phyloP scores from a whole-genome alignment of 2,797 vertebrate genomes.

The Decapterus maruadsi region DNA sequence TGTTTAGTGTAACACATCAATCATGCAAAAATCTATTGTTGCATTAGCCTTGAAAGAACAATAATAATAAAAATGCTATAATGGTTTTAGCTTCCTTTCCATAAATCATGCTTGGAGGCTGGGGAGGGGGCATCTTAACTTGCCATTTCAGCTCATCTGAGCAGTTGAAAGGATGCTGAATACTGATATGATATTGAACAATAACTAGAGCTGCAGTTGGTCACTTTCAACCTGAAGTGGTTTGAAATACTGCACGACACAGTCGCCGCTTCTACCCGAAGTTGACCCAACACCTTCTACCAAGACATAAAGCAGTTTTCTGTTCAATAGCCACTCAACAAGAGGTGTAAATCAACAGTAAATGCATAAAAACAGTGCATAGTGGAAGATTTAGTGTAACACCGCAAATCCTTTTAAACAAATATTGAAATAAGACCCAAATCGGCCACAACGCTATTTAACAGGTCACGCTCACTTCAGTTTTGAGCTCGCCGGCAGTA shows the following conservation, averaged over 20 bases:
- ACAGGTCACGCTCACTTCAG: constrained; percentile 70
- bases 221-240: constrained; percentile 78
- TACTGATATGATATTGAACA: constrained; percentile 87
- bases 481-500: constrained; percentile 50
- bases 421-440: constrained; percentile 87
- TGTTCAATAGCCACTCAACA: constrained; percentile 86
- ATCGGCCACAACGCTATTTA: constrained; percentile 75
- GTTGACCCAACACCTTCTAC: constrained; percentile 81
- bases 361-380: constrained; percentile 84
- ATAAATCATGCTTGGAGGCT: constrained; percentile 85
- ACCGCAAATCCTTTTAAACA: constrained; percentile 84
- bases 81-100: constrained; percentile 89
- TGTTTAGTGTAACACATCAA: constrained; percentile 90
- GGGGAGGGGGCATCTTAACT: constrained; percentile 84
- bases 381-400: constrained; percentile 81
- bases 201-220: constrained; percentile 77
- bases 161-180: constrained; percentile 82
- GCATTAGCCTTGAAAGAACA: constrained; percentile 92
- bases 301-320: constrained; percentile 83
- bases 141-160: constrained; percentile 87
- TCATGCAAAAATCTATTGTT: constrained; percentile 92
- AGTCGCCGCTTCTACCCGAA: constrained; percentile 71
- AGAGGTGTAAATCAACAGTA: constrained; percentile 84
- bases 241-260: constrained; percentile 78
- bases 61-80: constrained; percentile 92